Conservation (phyloP, 2,113 vertebrate genomes). For the Perca fluviatilis region DNA sequence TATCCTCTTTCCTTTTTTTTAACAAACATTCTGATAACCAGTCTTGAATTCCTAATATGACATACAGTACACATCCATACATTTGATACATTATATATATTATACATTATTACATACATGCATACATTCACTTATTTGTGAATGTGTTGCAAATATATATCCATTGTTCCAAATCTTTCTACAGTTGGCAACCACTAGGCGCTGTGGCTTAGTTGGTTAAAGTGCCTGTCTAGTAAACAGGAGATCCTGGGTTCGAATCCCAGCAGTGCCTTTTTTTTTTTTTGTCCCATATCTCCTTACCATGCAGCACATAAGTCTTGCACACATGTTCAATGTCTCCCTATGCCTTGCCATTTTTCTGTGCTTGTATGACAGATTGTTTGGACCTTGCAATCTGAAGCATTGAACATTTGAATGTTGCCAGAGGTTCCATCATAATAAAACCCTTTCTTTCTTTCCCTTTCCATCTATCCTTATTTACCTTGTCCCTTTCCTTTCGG, state of each 20-base stretch:
- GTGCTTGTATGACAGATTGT: neutral
- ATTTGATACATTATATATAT: too few species aligned
- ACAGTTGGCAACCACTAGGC: too few species aligned
- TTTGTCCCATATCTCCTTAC: neutral
- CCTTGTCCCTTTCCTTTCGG: neutral
- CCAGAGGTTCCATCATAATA: neutral
- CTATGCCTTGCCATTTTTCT: neutral
- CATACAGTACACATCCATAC: too few species aligned
- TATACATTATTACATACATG: too few species aligned
- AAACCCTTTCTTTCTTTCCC: neutral
- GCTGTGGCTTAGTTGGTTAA: neutral
- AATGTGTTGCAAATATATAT: too few species aligned
- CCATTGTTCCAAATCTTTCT: too few species aligned
- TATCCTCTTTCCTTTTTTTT: too few species aligned
- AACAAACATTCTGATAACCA: too few species aligned
- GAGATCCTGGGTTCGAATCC: neutral
- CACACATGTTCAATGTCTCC: neutral
- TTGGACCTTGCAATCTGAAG: neutral
- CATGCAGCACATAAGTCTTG: neutral
- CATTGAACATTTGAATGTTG: neutral
- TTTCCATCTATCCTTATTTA: neutral
- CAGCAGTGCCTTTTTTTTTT: neutral
- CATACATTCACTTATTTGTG: too few species aligned
- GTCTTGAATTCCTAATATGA: too few species aligned
- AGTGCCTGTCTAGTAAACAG: constrained; percentile 13